phyloP scores from a whole-genome alignment of 1,140 invertebrate genomes.

The Sycophila sp. region DNA sequence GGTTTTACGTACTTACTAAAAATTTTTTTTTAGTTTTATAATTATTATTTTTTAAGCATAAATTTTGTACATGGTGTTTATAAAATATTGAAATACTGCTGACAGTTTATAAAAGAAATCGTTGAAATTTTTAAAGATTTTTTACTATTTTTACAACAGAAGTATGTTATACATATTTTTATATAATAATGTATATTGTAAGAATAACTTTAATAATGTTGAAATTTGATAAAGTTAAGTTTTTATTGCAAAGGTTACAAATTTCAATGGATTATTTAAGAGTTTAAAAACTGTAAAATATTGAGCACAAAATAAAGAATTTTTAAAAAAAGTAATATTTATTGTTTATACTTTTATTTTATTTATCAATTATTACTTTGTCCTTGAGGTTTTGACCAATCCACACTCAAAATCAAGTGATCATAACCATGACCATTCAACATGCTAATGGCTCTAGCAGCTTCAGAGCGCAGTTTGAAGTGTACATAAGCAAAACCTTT shows the following conservation, averaged over 20 bases:
- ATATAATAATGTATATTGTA: slow-evolving; percentile 5
- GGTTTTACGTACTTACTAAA: not conserved
- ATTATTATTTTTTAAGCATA: no score
- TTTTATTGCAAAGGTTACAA: not conserved
- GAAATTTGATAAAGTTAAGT: not conserved
- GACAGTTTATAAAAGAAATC: slow-evolving; percentile 11
- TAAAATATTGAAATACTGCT: not conserved
- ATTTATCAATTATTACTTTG: no score
- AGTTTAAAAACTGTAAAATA: not conserved
- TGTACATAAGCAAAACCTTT: slow-evolving; percentile 98
- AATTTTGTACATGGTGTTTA: slow-evolving; percentile 2
- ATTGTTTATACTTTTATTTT: slow-evolving; percentile 39
- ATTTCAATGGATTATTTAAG: not conserved
- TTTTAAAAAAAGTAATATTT: not conserved
- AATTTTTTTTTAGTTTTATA: not conserved
- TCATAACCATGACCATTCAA: slow-evolving; percentile 97
- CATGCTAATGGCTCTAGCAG: slow-evolving; percentile 87
- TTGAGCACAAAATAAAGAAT: slow-evolving; percentile 17
- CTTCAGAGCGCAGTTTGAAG: slow-evolving; percentile 89
- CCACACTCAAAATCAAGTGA: slow-evolving; percentile 97
- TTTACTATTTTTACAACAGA: slow-evolving; percentile 9
- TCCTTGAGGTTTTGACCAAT: slow-evolving; percentile 93
- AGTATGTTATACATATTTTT: slow-evolving; percentile 21
- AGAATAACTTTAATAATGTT: not conserved
- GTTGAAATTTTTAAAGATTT: slow-evolving; percentile 18